Conservation (phyloP, 2,888 invertebrate genomes). For the Mesoligia furuncula region DNA sequence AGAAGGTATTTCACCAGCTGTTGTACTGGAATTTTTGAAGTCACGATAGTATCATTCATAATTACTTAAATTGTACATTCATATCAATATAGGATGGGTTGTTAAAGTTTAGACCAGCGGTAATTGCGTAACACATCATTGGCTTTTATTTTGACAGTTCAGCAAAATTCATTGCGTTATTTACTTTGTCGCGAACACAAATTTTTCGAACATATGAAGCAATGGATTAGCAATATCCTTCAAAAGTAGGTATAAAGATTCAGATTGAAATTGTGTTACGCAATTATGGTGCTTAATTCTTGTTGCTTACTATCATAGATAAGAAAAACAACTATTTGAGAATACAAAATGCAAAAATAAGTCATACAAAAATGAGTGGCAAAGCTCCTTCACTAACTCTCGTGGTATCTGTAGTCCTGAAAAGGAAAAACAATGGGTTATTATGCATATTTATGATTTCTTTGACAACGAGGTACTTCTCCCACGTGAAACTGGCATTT, state of each 20-base stretch:
- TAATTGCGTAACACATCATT: too few species aligned
- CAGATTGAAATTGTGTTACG: background rate
- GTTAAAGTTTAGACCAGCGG: background rate
- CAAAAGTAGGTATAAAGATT: background rate
- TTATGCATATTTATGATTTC: background rate
- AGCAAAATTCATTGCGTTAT: background rate
- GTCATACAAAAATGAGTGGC: background rate
- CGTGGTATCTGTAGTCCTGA: slow-evolving; percentile 56
- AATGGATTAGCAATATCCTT: too few species aligned
- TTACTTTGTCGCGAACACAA: background rate
- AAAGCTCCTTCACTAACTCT: slow-evolving; percentile 27
- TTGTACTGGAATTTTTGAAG: background rate
- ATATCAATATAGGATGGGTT: background rate
- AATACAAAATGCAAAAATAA: slow-evolving; percentile 16
- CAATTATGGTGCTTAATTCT: background rate
- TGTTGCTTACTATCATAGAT: background rate
- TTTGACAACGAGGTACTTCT: background rate
- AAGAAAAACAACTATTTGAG: slow-evolving; percentile 1
- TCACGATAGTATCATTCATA: background rate
- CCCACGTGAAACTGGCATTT: background rate
- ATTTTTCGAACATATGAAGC: background rate
- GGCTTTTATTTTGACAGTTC: background rate
- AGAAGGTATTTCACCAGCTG: background rate
- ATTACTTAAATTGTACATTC: background rate
- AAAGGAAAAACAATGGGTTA: slow-evolving; percentile 25